Evolutionary conservation across 1,140 invertebrate species (phyloP), one percentile per base, ranked within the genome.

Genomic region (Drosophila rhopaloa): DNA sequence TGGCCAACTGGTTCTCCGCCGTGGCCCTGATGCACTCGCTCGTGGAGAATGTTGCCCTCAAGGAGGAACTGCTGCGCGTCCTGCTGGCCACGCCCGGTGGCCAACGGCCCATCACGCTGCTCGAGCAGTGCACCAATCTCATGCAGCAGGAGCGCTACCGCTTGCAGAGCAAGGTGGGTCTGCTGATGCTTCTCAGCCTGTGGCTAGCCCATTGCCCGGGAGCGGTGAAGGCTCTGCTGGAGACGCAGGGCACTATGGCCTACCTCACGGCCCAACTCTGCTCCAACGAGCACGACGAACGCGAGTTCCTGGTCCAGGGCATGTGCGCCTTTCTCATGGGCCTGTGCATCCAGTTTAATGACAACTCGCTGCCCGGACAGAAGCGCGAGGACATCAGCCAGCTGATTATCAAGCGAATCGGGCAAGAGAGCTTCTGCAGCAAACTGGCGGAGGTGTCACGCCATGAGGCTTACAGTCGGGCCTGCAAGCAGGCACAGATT

Each of bases 1-100:
- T 98, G n/a, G 98, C 97, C n/a, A 99, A 98, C 92, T 99, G 99
- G 99, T 98, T 99, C 93, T 97, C 97, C 1, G 94, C 98, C 0
- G 96, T 99, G 5, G 97, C 98, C 10, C 93, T 99, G 13, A 96
- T 97, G 79, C 97, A 99, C 84, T 95, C 96, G 0, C 93, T 99
- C n/a, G 95, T 98, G 1, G 97, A 98, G 66, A 98, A 98, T 92
- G 94, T 95, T 4, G 95, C 94, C 5, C 97, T 99, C 82, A 99
- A 99, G 91, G 98, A 99, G 86, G 96, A 98, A 89, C 92, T 99
- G n/a, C 92, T 99, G 4, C 93, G 97, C 67, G 98, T 99, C 11
- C 94, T 99, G 60, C 93, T 99, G 40, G 97, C 98, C 0, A 98
- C 97, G 0, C 96, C 96, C 80, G 94, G 96, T 9, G 97, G 96